Percentiles rank a stretch among this genome's conserved stretches.
phyloP scores from a whole-genome alignment of 2,113 vertebrate genomes.

The Indri indri region DNA sequence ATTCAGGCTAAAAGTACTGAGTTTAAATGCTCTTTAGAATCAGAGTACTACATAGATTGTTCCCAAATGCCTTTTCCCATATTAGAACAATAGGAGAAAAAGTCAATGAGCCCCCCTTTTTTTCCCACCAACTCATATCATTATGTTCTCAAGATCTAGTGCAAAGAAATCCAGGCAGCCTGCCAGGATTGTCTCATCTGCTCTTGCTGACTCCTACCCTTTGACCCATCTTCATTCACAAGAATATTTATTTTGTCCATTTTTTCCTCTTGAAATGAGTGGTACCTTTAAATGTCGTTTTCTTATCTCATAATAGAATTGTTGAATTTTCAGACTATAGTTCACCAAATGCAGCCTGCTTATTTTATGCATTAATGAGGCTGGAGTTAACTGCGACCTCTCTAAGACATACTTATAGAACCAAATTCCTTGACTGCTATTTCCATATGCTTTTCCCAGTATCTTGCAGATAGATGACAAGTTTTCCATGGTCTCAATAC shows the following conservation, averaged over 20 bases:
- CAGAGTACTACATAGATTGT: not conserved
- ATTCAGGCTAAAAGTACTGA: not conserved
- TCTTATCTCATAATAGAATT: not conserved
- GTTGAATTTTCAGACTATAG: conserved; percentile 3
- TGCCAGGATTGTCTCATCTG: not conserved
- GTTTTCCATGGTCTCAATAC: not conserved
- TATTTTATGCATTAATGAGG: not conserved
- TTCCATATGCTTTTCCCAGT: not conserved
- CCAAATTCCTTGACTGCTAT: not conserved
- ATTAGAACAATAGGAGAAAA: not conserved
- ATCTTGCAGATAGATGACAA: not conserved
- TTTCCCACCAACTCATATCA: not conserved
- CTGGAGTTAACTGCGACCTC: not conserved
- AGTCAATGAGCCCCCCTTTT: not conserved
- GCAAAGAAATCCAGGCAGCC: not conserved
- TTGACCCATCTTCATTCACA: not conserved
- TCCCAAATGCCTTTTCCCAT: not conserved
- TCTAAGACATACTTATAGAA: not conserved
- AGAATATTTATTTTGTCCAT: not conserved
- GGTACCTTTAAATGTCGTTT: not conserved
- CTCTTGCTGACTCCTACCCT: not conserved
- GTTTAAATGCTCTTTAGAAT: not conserved
- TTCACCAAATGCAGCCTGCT: not conserved
- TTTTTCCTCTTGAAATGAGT: not conserved
- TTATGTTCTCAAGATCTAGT: not conserved